A percentile compares a stretch with the other conserved stretches of the same genome.
phyloP scores from a whole-genome alignment of 2,888 invertebrate species.

The Invenusta paracnida region DNA sequence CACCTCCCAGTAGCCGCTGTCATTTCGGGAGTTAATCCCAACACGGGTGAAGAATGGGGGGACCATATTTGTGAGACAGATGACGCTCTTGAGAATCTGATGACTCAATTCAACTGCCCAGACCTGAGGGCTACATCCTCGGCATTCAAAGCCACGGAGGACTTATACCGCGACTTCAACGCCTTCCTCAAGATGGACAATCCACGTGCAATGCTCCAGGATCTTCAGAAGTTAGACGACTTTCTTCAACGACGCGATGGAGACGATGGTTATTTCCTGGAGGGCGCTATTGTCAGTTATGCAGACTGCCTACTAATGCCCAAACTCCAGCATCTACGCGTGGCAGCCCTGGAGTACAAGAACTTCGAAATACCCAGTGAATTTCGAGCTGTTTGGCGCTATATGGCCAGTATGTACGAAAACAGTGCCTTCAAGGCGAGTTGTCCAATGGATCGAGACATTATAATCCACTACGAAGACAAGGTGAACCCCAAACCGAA shows the following conservation, averaged over 20 bases:
- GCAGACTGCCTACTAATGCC: constrained; percentile 99
- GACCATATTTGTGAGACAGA: constrained; percentile 54
- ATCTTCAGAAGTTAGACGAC: constrained; percentile 62
- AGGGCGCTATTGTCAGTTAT: constrained; percentile 94
- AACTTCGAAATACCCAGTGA: constrained; percentile 68
- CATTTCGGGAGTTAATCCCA: constrained; percentile 38
- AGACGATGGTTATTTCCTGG: constrained; percentile 71
- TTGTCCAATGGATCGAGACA: constrained; percentile 97
- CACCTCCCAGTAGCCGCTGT: constrained; percentile 44
- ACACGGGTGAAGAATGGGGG: constrained; percentile 51
- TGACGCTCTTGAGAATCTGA: constrained; percentile 58
- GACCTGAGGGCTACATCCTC: constrained; percentile 47
- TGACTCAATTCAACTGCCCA: constrained; percentile 55
- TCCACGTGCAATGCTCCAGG: constrained; percentile 47
- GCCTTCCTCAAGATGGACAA: constrained; percentile 63
- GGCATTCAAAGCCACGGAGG: constrained; percentile 74
- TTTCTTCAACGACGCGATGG: constrained; percentile 57
- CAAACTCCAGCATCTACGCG: constrained; percentile 92
- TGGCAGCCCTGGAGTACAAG: constrained; percentile 70
- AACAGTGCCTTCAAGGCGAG: constrained; percentile 95
- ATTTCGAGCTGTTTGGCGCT: constrained; percentile 82
- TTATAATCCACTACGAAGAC: constrained; percentile 82
- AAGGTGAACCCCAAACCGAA: constrained; percentile 46
- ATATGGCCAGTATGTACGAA: constrained; percentile 96
- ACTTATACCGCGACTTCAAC: constrained; percentile 73